phyloP scores from a whole-genome alignment of 2,113 vertebrate genomes.

The Helogale parvula region DNA sequence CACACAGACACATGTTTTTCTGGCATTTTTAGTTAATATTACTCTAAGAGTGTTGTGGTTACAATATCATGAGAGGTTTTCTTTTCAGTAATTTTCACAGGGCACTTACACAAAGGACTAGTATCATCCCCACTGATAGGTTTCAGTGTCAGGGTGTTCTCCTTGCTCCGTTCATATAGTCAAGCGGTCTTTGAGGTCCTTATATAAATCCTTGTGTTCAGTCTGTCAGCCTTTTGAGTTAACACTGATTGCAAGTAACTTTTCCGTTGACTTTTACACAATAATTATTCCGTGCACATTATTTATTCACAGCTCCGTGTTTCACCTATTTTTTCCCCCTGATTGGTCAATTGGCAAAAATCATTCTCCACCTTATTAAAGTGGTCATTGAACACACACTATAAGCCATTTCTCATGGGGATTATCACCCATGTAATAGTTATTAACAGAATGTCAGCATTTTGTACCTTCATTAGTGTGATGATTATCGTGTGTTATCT shows the following conservation, averaged over 20 bases:
- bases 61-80: not conserved
- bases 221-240: not conserved
- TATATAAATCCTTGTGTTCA: not conserved
- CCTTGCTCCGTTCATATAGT: not conserved
- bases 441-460: slow-evolving; percentile 4
- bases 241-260: not conserved
- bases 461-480: not conserved
- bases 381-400: not conserved
- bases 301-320: not conserved
- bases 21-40: not conserved
- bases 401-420: not conserved
- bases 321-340: not conserved
- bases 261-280: not conserved
- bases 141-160: not conserved
- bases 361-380: not conserved
- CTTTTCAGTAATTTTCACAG: not conserved
- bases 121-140: not conserved
- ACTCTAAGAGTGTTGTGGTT: not conserved
- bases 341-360: not conserved
- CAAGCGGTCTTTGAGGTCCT: not conserved
- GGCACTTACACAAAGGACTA: not conserved
- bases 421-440: not conserved
- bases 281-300: not conserved
- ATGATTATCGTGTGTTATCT: not conserved
- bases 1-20: not conserved